These are phyloP conservation scores for Galerucella calmariensis DNA, from an alignment of 2,888 invertebrate genomes.

Conservation along the genomic window DNA sequence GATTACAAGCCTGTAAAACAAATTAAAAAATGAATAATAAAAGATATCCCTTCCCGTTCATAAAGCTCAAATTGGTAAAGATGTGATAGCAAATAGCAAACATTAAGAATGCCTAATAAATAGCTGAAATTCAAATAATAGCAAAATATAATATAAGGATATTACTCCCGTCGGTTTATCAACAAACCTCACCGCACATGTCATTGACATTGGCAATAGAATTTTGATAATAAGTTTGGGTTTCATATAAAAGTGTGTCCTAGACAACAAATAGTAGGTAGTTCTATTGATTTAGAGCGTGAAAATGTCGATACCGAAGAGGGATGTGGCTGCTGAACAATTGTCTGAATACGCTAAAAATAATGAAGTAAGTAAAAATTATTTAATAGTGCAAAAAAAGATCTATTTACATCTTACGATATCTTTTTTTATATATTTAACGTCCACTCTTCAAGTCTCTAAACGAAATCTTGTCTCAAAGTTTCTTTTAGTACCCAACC, in stretches of 20 bases:
- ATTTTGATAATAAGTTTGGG: constrained; percentile 16
- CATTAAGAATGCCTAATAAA: background rate
- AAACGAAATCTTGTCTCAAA: too few relatives aligned
- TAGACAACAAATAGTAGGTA: constrained; percentile 11
- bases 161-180: background rate
- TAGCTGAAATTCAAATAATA: background rate
- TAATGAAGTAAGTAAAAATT: constrained; percentile 53
- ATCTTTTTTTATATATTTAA: too few relatives aligned
- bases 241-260: constrained; percentile 18
- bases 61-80: background rate
- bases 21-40: too few relatives aligned
- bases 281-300: background rate
- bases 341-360: constrained; percentile 55
- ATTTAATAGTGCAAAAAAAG: background rate
- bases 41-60: too few relatives aligned
- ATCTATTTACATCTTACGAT: too few relatives aligned
- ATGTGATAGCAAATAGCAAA: background rate
- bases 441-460: too few relatives aligned
- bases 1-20: too few relatives aligned
- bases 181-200: background rate
- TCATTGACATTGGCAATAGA: constrained; percentile 11
- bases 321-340: constrained; percentile 57
- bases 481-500: too few relatives aligned
- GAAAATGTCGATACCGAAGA: constrained; percentile 42
- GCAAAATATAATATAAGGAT: background rate